A percentile compares a stretch with the other conserved stretches of the same genome.
phyloP scores from a whole-genome alignment of 2,888 invertebrate genomes.

The Gortyna flavago region DNA sequence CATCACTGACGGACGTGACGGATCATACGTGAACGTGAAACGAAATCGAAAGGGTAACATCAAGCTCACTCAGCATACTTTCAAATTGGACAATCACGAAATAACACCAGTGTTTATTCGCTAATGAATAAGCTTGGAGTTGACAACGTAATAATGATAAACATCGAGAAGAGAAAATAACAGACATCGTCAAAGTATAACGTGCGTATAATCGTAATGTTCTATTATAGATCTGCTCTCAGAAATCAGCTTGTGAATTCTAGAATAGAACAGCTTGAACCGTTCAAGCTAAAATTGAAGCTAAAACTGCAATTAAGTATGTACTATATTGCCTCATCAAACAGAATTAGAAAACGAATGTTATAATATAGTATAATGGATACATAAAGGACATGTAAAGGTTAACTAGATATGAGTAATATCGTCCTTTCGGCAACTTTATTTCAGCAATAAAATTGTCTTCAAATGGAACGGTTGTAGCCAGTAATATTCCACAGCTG shows the following conservation, averaged over 20 bases:
- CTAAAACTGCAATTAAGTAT: conserved; percentile 12
- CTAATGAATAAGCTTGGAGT: conserved; percentile 42
- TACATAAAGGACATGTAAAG: conserved; percentile 43
- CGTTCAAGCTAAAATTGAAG: no score
- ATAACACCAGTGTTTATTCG: conserved; percentile 41
- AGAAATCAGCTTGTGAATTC: conserved; percentile 5
- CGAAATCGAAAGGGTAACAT: conserved; percentile 56
- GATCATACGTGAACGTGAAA: conserved; percentile 53
- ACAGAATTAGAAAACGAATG: no score
- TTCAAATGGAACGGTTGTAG: neutral
- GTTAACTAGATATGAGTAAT: conserved; percentile 47
- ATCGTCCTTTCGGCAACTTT: conserved; percentile 21
- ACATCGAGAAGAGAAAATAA: conserved; percentile 63
- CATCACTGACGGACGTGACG: conserved; percentile 36
- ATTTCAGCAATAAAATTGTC: conserved; percentile 11
- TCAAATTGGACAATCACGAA: conserved; percentile 56
- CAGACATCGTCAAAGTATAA: conserved; percentile 48
- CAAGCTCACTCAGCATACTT: conserved; percentile 48
- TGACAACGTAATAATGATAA: conserved; percentile 57
- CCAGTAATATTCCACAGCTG: conserved; percentile 44
- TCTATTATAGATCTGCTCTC: conserved; percentile 1
- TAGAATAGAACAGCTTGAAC: neutral
- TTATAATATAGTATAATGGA: no score
- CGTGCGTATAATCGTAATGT: conserved; percentile 11
- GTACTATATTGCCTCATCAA: conserved; percentile 33